Evolutionary conservation across 2,797 vertebrate species (phyloP).

Genomic region (Eidolon dupreanum): DNA sequence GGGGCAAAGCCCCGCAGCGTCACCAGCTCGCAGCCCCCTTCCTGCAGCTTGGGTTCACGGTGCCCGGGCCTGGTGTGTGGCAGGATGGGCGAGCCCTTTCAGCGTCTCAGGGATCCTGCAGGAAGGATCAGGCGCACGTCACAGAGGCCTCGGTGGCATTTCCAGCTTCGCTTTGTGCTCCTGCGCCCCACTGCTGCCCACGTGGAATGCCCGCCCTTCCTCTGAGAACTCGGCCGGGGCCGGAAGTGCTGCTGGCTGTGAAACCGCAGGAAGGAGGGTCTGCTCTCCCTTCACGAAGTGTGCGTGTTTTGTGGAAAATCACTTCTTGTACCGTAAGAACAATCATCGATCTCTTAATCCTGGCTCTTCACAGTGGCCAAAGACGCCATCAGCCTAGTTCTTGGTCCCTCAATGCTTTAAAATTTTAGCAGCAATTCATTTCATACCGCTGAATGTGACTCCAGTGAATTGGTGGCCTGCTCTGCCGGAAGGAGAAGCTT

Average conservation of each 20-base stretch:
- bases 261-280: neutral
- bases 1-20: rapidly evolving
- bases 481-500: neutral
- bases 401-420: neutral
- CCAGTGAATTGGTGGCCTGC: rapidly evolving
- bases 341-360: neutral
- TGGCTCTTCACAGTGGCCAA: neutral
- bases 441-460: neutral
- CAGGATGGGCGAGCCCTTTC: rapidly evolving
- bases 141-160: neutral
- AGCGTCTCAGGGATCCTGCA: neutral
- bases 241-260: neutral
- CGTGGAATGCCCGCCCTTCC: rapidly evolving
- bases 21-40: neutral
- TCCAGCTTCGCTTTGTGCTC: neutral
- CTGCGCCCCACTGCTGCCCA: neutral
- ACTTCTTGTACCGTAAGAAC: neutral
- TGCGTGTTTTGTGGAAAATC: neutral
- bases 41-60: neutral
- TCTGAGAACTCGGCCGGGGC: neutral
- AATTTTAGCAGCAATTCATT: rapidly evolving
- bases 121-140: neutral
- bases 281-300: neutral
- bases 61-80: rapidly evolving
- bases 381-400: neutral